Percentiles rank a stretch among this genome's conserved stretches.
Evolutionary conservation across 2,888 invertebrate species (phyloP).

Genomic region (Pyrrhia umbra): DNA sequence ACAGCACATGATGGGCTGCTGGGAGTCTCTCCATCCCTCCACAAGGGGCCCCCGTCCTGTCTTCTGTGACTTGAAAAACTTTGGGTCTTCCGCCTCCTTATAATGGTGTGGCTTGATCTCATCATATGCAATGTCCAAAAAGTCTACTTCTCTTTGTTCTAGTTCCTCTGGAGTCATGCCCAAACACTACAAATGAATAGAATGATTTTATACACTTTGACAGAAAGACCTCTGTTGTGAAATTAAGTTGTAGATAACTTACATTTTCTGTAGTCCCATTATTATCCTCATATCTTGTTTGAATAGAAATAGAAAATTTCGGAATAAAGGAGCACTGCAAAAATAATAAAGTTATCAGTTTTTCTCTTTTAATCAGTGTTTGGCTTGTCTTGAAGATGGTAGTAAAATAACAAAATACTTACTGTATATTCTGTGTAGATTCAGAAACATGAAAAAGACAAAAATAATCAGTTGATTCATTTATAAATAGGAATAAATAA

Average conservation of each 20-base stretch:
- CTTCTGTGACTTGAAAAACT: conserved; percentile 95
- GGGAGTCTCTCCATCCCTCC: conserved; percentile 94
- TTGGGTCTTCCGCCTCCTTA: conserved; percentile 96
- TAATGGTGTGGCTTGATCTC: conserved; percentile 96
- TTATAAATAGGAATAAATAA: conserved; percentile 8
- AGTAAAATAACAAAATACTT: conserved; percentile 20
- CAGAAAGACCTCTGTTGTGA: conserved; percentile 35
- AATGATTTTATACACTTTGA: not conserved
- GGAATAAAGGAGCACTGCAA: conserved; percentile 97
- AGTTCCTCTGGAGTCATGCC: conserved; percentile 93
- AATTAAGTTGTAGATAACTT: conserved; percentile 76
- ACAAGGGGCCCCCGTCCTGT: conserved; percentile 96
- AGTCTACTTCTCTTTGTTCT: conserved; percentile 93
- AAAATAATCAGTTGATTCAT: conserved; percentile 6
- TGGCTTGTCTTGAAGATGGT: not conserved
- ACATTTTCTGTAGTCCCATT: conserved; percentile 97
- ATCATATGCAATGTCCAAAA: conserved; percentile 96
- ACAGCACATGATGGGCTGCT: conserved; percentile 97
- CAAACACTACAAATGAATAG: conserved; percentile 91
- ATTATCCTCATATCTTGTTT: conserved; percentile 97
- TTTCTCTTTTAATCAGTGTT: not conserved
- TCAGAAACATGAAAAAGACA: conserved; percentile 40
- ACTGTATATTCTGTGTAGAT: conserved; percentile 48
- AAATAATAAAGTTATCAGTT: conserved; percentile 43
- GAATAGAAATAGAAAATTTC: conserved; percentile 95